phyloP scores from a whole-genome alignment of 2,888 invertebrate species.

The Phragmatobia fuliginosa region DNA sequence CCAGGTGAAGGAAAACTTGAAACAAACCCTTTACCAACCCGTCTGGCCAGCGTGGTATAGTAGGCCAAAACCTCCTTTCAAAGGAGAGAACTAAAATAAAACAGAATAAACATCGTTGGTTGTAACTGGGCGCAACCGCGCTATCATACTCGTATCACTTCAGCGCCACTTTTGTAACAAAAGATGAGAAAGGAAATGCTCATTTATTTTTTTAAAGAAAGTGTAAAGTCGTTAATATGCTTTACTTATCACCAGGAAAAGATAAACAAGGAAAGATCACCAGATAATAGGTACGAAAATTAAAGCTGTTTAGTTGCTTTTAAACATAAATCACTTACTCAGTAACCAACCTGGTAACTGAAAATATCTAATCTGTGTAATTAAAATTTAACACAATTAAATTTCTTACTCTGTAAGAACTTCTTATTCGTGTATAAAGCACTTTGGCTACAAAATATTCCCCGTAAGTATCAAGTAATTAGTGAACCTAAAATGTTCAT shows the following conservation, averaged over 20 bases:
- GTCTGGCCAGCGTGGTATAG: too few relatives aligned
- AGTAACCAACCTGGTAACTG: neutral
- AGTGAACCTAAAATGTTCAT: conserved; percentile 20
- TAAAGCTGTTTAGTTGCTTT: conserved; percentile 1
- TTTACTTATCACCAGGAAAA: conserved; percentile 8
- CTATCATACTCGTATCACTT: conserved; percentile 47
- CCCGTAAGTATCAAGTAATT: conserved; percentile 15
- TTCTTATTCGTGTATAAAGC: neutral
- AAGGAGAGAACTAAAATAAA: too few relatives aligned
- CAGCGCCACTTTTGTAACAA: conserved; percentile 36
- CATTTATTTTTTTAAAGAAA: conserved; percentile 19
- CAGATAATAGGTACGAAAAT: conserved; percentile 9
- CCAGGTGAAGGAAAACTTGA: too few relatives aligned
- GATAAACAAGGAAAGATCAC: conserved; percentile 9
- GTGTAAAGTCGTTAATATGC: conserved; percentile 16
- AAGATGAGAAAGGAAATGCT: conserved; percentile 23
- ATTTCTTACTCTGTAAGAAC: neutral
- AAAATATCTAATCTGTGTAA: neutral
- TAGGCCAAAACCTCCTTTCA: too few relatives aligned
- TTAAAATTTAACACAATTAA: neutral
- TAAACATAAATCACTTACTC: neutral
- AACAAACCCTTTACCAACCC: too few relatives aligned
- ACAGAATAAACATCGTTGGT: conserved; percentile 20
- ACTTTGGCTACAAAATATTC: neutral
- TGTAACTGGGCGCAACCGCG: conserved; percentile 24